Evolutionary conservation across 2,797 vertebrate species (phyloP).

Genomic region (Tokudaia muenninki): DNA sequence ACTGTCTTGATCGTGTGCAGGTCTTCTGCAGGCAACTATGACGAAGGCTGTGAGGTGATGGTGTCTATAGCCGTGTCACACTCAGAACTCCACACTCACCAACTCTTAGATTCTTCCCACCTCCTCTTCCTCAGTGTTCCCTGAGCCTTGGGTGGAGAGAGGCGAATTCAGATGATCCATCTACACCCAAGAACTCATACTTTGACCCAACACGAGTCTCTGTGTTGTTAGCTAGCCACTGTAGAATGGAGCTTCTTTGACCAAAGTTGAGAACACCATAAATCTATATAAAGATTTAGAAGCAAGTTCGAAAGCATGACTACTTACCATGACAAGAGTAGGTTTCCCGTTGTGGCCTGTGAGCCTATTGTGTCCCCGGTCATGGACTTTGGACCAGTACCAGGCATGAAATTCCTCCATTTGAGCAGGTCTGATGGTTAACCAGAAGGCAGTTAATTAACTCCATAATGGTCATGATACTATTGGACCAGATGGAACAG

Average conservation of each 20-base stretch:
- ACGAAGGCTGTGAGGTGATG: background rate
- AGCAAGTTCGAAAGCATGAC: background rate
- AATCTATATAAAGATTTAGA: background rate
- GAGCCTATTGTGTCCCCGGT: background rate
- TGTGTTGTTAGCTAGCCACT: background rate
- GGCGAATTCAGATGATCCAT: background rate
- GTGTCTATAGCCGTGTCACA: background rate
- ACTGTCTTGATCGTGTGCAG: background rate
- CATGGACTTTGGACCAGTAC: background rate
- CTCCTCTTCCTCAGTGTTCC: background rate
- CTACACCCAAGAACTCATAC: background rate
- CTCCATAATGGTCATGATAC: background rate
- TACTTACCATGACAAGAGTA: background rate
- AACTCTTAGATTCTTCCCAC: background rate
- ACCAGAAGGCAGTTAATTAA: background rate
- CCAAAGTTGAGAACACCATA: background rate
- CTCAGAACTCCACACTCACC: background rate
- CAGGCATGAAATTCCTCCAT: background rate
- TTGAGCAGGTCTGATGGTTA: background rate
- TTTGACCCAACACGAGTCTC: background rate
- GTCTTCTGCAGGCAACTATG: no score
- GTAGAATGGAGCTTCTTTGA: background rate
- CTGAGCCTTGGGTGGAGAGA: background rate
- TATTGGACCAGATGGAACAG: no score
- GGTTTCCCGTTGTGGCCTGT: background rate